These are phyloP conservation scores for Platichthys flesus DNA, from an alignment of 2,113 vertebrate genomes.

Conservation along the genomic window DNA sequence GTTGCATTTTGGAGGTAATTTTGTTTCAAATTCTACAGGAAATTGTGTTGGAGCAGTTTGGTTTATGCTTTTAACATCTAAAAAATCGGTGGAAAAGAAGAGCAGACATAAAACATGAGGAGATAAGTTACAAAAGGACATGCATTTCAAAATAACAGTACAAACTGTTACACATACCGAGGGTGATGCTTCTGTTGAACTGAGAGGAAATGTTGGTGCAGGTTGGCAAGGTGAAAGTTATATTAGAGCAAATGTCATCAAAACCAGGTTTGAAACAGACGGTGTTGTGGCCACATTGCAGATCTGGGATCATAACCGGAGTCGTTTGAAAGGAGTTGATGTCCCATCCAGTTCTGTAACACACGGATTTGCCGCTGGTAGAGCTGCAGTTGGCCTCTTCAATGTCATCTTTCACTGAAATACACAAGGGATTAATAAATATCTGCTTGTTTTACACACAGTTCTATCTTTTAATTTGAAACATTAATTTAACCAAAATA, in stretches of 20 bases:
- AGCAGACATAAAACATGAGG: not conserved
- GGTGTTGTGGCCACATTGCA: accelerated
- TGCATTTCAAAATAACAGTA: not conserved
- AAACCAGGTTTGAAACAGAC: constrained; percentile 6
- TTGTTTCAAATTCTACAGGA: not conserved
- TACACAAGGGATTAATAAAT: constrained; percentile 10
- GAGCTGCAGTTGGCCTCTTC: accelerated
- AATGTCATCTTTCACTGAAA: constrained; percentile 27
- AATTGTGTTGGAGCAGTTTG: accelerated
- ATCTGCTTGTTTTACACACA: not conserved
- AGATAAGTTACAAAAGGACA: not conserved
- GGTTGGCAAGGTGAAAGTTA: not conserved
- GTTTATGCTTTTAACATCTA: not conserved
- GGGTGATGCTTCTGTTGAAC: not conserved
- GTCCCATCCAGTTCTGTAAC: constrained; percentile 19
- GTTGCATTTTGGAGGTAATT: constrained; percentile 31
- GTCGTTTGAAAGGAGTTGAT: not conserved
- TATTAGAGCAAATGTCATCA: constrained; percentile 25
- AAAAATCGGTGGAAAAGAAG: constrained; percentile 16
- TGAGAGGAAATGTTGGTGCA: not conserved
- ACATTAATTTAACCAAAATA: not conserved
- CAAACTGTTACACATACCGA: constrained; percentile 49
- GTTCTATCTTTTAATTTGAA: not conserved
- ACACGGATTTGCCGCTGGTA: constrained; percentile 16
- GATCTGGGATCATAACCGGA: no score